Evolutionary conservation across 2,113 vertebrate genomes (phyloP).

Genomic region (Raphicerus campestris): DNA sequence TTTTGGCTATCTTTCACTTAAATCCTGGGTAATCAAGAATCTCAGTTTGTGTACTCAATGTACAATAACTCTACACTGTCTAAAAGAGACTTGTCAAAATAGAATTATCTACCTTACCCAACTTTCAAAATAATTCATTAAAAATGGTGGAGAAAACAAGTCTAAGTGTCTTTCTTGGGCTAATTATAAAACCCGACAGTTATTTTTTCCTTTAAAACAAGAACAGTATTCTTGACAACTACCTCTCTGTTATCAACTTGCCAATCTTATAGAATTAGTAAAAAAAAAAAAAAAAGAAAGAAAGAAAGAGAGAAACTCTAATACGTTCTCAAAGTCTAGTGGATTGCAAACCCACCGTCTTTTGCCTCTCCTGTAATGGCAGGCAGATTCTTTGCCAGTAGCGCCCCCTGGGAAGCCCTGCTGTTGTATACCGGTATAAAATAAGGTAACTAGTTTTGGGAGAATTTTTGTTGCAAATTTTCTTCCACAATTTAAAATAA

Average conservation of each 20-base stretch:
- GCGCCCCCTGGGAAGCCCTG: not conserved
- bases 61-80: not conserved
- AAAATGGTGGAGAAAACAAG: not conserved
- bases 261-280: not conserved
- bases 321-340: not conserved
- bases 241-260: not conserved
- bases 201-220: not conserved
- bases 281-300: too few relatives aligned
- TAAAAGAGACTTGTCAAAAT: not conserved
- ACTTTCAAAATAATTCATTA: not conserved
- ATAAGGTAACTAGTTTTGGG: not conserved
- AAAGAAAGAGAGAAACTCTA: not conserved
- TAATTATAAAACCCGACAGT: not conserved
- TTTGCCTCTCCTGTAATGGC: not conserved
- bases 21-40: not conserved
- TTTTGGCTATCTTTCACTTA: not conserved
- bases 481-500: not conserved
- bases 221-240: not conserved
- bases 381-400: not conserved
- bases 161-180: not conserved
- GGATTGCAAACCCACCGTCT: not conserved
- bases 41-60: not conserved
- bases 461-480: not conserved
- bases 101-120: not conserved
- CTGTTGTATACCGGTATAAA: not conserved